Conservation (phyloP, 2,888 invertebrate species). For the Zeuzera pyrina region DNA sequence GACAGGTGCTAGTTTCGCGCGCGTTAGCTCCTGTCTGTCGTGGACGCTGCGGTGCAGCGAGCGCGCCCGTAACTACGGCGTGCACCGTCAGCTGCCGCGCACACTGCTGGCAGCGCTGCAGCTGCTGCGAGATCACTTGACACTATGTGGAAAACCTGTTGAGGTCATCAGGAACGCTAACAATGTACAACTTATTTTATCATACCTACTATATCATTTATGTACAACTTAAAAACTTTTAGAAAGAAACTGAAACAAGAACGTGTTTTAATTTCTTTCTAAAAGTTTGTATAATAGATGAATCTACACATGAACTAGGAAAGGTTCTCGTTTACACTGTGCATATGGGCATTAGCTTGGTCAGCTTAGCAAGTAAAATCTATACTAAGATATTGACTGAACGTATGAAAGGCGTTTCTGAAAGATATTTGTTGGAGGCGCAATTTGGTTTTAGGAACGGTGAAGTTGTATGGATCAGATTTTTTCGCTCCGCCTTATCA, state of each 20-base stretch:
- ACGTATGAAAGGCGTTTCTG: too few relatives aligned
- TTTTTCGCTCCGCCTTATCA: too few relatives aligned
- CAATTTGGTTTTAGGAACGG: too few relatives aligned
- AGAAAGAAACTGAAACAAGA: background rate
- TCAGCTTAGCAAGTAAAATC: too few relatives aligned
- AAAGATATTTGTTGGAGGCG: too few relatives aligned
- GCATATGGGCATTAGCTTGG: too few relatives aligned
- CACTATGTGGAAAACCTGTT: constrained; percentile 42
- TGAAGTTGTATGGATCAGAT: too few relatives aligned
- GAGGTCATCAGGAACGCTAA: constrained; percentile 47
- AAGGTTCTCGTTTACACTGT: too few relatives aligned
- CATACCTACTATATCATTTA: background rate
- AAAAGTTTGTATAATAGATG: too few relatives aligned
- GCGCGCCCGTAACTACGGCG: constrained; percentile 36
- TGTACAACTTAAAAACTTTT: constrained; percentile 1
- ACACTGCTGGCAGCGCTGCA: constrained; percentile 30
- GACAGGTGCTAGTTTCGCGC: too few relatives aligned
- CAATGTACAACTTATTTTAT: constrained; percentile 28
- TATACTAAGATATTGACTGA: too few relatives aligned
- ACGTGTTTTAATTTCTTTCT: background rate
- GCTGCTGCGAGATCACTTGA: constrained; percentile 41
- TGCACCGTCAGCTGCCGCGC: constrained; percentile 36
- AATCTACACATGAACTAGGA: too few relatives aligned
- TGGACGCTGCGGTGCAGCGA: constrained; percentile 30
- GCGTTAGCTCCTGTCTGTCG: constrained; percentile 38